Percentiles rank a stretch among this genome's conserved stretches.
Evolutionary conservation across 2,797 vertebrate genomes (phyloP).

Genomic region (Nyctibius grandis): DNA sequence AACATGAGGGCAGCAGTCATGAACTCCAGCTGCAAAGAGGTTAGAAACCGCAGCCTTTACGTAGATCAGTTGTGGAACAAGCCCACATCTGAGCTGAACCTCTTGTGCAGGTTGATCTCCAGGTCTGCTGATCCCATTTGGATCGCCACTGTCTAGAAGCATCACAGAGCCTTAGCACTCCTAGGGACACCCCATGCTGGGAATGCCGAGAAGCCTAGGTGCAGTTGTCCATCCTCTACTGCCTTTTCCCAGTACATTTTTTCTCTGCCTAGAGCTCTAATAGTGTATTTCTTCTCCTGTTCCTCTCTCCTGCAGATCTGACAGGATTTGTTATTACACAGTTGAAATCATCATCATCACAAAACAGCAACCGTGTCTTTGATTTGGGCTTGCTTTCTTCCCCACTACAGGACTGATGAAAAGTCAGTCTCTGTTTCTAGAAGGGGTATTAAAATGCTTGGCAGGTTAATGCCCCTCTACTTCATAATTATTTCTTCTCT

Average conservation of each 20-base stretch:
- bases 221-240: background rate
- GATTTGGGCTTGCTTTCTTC: background rate
- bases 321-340: background rate
- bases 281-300: background rate
- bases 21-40: background rate
- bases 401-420: background rate
- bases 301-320: background rate
- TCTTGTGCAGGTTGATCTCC: rapidly evolving
- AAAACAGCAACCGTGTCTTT: background rate
- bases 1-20: background rate
- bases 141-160: rapidly evolving
- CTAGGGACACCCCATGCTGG: background rate
- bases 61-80: background rate
- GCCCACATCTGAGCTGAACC: background rate
- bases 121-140: background rate
- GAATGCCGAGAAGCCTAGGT: background rate
- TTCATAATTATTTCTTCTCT: background rate
- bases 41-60: background rate
- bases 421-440: background rate
- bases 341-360: background rate
- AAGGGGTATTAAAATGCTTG: background rate
- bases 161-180: background rate
- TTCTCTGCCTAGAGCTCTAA: background rate
- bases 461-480: background rate
- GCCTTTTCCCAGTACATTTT: background rate